phyloP scores from a whole-genome alignment of 2,113 vertebrate species.

The Hydrochoerus hydrochaeris region DNA sequence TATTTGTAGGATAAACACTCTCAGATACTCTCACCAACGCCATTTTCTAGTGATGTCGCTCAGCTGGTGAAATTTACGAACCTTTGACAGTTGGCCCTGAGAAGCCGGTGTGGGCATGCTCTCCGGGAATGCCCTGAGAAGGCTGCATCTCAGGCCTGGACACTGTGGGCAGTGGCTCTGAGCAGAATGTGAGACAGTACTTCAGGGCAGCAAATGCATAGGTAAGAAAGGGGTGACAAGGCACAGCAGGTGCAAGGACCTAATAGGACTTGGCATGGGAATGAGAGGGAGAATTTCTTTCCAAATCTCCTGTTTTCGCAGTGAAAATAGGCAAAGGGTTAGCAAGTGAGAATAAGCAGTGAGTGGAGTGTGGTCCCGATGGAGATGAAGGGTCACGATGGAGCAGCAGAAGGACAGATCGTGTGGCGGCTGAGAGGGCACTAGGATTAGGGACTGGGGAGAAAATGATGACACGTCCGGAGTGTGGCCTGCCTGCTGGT shows the following conservation, averaged over 20 bases:
- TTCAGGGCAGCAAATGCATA: not conserved
- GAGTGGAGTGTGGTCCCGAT: accelerated
- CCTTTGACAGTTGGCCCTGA: not conserved
- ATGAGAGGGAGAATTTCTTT: not conserved
- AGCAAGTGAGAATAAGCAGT: too few species aligned
- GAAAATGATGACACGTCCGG: not conserved
- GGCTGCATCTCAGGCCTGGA: not conserved
- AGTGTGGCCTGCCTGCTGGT: not conserved
- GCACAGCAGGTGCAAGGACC: too few species aligned
- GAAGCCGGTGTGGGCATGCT: not conserved
- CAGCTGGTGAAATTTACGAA: not conserved
- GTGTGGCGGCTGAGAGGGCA: too few species aligned
- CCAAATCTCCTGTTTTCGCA: not conserved
- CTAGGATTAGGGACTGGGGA: not conserved
- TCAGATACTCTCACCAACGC: not conserved
- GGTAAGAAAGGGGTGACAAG: not conserved
- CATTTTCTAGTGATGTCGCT: not conserved
- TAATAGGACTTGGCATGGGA: not conserved
- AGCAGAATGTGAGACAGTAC: not conserved
- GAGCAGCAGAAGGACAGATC: not conserved
- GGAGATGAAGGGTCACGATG: not conserved
- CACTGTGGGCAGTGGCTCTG: not conserved
- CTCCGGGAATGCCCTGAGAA: too few species aligned
- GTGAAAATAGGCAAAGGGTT: not conserved
- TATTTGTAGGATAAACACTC: not conserved